Evolutionary conservation across 2,113 vertebrate genomes (phyloP).

Genomic region (Bagarius yarrelli): DNA sequence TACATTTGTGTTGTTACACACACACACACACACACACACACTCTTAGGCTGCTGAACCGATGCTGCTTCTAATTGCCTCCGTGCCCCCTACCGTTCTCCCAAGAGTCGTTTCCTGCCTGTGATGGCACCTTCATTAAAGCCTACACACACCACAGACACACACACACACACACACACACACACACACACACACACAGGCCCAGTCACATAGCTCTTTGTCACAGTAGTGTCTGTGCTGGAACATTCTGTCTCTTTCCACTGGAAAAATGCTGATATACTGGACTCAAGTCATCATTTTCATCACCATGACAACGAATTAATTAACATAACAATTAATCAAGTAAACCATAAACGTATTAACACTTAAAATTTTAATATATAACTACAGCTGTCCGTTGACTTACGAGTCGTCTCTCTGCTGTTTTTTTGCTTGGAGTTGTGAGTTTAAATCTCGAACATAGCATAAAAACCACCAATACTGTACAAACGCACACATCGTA

Average conservation of each 20-base stretch:
- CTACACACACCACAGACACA: constrained; percentile 10
- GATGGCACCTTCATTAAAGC: constrained; percentile 37
- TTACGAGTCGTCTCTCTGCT: too few relatives aligned
- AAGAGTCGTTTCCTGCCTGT: constrained; percentile 26
- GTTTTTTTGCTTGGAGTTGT: too few relatives aligned
- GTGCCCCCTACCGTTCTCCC: constrained; percentile 16
- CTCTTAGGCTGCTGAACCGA: neutral
- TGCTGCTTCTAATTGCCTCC: constrained; percentile 22
- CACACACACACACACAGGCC: constrained; percentile 16
- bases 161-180: neutral
- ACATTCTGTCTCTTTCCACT: neutral
- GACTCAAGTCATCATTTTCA: neutral
- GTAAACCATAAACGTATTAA: neutral
- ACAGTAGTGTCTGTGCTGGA: neutral
- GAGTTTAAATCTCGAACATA: too few relatives aligned
- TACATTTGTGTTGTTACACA: neutral
- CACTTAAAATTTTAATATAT: neutral
- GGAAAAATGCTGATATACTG: neutral
- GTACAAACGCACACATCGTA: too few relatives aligned
- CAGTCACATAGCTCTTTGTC: constrained; percentile 10
- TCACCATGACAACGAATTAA: neutral
- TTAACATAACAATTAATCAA: neutral
- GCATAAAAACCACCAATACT: too few relatives aligned
- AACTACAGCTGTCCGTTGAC: too few relatives aligned
- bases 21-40: constrained; percentile 18